Conservation (phyloP, 1,140 invertebrate genomes). For the Drosophila takahashii region DNA sequence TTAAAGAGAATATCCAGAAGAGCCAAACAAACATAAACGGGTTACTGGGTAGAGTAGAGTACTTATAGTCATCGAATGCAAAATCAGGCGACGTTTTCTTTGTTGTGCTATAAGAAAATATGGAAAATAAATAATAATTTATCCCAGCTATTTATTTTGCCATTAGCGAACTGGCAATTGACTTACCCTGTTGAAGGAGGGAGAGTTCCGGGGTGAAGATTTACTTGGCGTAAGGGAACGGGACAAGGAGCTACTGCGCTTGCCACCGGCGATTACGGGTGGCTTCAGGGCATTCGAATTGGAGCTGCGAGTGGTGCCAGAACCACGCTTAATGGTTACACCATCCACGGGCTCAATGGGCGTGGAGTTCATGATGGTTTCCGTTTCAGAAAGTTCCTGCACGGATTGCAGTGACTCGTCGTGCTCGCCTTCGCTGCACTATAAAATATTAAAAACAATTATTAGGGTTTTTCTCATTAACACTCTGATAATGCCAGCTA, state of each 20-base stretch:
- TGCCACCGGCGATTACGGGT: conserved; percentile 7
- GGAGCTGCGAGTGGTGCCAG: conserved; percentile 19
- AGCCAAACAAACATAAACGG: conserved; percentile 31
- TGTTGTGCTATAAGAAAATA: conserved; percentile 65
- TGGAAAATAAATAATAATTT: conserved; percentile 6
- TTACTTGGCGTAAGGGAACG: conserved; percentile 63
- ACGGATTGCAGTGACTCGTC: conserved; percentile 57
- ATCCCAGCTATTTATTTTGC: not conserved
- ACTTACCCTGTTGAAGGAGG: conserved; percentile 58
- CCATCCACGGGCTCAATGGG: conserved; percentile 58
- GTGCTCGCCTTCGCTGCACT: conserved; percentile 70
- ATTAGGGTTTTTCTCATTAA: not conserved
- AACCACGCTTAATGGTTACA: conserved; percentile 33
- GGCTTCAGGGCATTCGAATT: conserved; percentile 56
- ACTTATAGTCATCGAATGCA: conserved; percentile 1
- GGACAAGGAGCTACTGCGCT: conserved; percentile 54
- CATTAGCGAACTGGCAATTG: conserved; percentile 10
- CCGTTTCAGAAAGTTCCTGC: conserved; percentile 71
- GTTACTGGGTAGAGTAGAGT: conserved; percentile 42
- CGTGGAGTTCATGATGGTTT: conserved; percentile 82
- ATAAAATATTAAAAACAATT: not conserved
- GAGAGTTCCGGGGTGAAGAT: conserved; percentile 52
- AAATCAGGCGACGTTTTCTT: conserved; percentile 70
- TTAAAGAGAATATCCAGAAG: conserved; percentile 29
- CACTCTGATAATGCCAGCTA: too few species aligned